Percentiles rank a stretch among this genome's conserved stretches.
phyloP scores from a whole-genome alignment of 1,140 invertebrate genomes.

The Drosophila subobscura region DNA sequence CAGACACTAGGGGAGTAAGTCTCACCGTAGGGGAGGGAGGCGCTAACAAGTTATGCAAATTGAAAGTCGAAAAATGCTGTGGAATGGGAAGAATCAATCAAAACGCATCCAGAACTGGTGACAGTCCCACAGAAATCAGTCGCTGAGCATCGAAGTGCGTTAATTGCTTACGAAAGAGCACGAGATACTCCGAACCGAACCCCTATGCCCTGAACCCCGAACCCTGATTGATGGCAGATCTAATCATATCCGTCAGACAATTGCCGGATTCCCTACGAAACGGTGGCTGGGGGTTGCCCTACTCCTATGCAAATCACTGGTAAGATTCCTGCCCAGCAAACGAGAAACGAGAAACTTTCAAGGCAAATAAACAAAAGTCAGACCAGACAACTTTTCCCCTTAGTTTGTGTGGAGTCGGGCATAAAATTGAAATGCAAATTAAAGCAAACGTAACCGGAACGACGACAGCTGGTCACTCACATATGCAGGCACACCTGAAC shows the following conservation, averaged over 20 bases:
- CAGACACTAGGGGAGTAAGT: constrained; percentile 1
- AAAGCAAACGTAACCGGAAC: constrained; percentile 65
- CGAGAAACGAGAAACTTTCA: constrained; percentile 56
- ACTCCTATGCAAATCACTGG: constrained; percentile 61
- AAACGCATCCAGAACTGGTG: constrained; percentile 25
- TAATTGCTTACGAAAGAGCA: constrained; percentile 55
- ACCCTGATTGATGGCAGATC: constrained; percentile 38
- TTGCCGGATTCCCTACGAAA: background rate
- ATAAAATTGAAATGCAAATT: constrained; percentile 79
- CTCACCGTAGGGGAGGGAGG: background rate
- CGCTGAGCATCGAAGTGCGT: constrained; percentile 45
- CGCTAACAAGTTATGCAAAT: constrained; percentile 66
- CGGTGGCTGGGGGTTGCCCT: constrained; percentile 12
- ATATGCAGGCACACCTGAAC: constrained; percentile 7
- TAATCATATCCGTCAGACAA: constrained; percentile 21
- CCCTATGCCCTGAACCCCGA: background rate
- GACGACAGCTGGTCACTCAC: constrained; percentile 44
- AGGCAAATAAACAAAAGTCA: constrained; percentile 70
- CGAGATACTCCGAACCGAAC: background rate
- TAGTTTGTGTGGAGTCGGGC: constrained; percentile 46
- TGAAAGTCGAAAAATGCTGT: constrained; percentile 44
- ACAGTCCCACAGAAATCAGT: constrained; percentile 25
- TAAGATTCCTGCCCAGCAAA: constrained; percentile 10
- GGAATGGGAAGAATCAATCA: constrained; percentile 57
- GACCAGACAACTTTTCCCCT: constrained; percentile 25